Conservation (phyloP, 2,888 invertebrate genomes). For the Andricus quercusramuli region DNA sequence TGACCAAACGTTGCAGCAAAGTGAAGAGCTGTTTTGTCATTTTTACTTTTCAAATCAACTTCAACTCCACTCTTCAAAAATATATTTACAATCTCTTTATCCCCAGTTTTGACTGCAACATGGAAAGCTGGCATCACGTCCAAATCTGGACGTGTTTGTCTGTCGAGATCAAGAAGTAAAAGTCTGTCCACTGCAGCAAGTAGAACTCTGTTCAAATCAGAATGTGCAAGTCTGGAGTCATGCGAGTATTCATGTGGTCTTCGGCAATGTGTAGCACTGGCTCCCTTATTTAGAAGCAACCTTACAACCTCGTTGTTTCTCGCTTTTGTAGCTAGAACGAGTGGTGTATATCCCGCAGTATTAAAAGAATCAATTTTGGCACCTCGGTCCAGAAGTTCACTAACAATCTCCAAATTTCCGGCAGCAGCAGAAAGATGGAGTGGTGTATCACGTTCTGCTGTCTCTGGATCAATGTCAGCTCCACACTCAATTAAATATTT, state of each 20-base stretch:
- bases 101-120: not conserved
- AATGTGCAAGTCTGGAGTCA: no score
- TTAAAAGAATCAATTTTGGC: not conserved
- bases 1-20: not conserved
- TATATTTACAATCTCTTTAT: not conserved
- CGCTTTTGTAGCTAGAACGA: not conserved
- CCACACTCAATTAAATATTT: constrained; percentile 9
- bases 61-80: not conserved
- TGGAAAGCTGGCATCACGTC: not conserved
- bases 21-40: not conserved
- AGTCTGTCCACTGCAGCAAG: not conserved
- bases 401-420: not conserved
- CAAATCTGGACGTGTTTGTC: no score
- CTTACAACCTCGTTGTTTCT: not conserved
- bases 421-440: constrained; percentile 10
- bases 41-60: not conserved
- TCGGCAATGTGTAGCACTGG: not conserved
- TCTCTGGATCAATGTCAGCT: not conserved
- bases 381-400: not conserved
- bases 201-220: not conserved
- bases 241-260: no score
- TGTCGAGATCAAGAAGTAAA: no score
- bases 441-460: not conserved
- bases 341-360: not conserved
- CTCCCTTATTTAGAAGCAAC: not conserved